phyloP scores from a whole-genome alignment of 2,797 vertebrate species.

The Anableps anableps region DNA sequence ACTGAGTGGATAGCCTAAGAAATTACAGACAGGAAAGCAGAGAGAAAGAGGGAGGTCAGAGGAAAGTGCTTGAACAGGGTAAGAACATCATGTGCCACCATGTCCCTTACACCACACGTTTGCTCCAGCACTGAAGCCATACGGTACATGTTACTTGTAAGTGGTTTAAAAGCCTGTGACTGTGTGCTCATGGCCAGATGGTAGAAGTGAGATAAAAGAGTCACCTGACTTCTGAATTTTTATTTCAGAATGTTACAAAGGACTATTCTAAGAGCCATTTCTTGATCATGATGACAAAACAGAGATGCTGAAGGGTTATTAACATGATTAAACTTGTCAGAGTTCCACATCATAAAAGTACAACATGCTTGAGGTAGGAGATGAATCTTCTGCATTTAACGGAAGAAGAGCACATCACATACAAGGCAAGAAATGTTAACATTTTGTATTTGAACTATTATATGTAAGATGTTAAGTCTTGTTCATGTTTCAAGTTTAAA shows the following conservation, averaged over 20 bases:
- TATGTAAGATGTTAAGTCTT: neutral
- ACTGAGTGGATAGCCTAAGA: constrained; percentile 96
- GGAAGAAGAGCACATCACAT: neutral
- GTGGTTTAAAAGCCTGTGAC: constrained; percentile 31
- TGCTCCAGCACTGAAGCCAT: constrained; percentile 24
- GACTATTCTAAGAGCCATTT: neutral
- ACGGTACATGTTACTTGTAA: constrained; percentile 21
- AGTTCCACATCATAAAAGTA: neutral
- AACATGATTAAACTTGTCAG: neutral
- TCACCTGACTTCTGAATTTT: constrained; percentile 24
- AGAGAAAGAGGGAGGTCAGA: neutral
- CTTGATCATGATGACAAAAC: constrained; percentile 6
- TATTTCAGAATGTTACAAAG: neutral
- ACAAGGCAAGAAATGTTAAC: neutral
- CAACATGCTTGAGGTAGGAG: neutral
- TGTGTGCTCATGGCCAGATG: constrained; percentile 45
- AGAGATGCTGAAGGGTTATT: neutral
- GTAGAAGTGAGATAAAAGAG: constrained; percentile 44
- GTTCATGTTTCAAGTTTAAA: neutral
- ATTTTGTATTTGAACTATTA: neutral
- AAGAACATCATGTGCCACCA: constrained; percentile 48
- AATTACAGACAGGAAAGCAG: constrained; percentile 52
- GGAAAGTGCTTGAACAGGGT: constrained; percentile 34
- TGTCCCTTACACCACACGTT: constrained; percentile 22
- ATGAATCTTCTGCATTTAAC: neutral